These are phyloP conservation scores for Dascillus cervinus DNA, from an alignment of 2,888 invertebrate species.

Conservation along the genomic window DNA sequence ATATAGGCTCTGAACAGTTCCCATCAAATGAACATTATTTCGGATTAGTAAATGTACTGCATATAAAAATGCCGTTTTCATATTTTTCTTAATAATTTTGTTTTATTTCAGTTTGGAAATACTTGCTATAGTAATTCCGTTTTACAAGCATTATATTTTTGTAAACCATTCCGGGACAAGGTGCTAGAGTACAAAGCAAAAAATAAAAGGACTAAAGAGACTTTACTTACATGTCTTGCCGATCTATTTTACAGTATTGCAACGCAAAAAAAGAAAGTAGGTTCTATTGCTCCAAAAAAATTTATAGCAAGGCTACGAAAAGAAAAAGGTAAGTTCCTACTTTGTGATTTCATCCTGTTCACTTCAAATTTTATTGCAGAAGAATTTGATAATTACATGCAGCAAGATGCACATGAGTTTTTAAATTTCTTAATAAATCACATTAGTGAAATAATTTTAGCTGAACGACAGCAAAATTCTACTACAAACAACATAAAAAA, in stretches of 20 bases:
- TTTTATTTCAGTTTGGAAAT: slow-evolving; percentile 85
- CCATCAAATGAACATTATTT: slow-evolving; percentile 99
- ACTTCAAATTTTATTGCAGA: slow-evolving; percentile 54
- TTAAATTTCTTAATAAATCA: slow-evolving; percentile 98
- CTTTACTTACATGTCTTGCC: slow-evolving; percentile 92
- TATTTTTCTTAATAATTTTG: slow-evolving; percentile 5
- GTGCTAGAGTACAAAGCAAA: slow-evolving; percentile 97
- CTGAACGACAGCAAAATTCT: slow-evolving; percentile 68
- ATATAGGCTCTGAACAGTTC: slow-evolving; percentile 97
- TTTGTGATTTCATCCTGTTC: slow-evolving; percentile 1
- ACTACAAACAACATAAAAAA: slow-evolving; percentile 46
- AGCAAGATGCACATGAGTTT: slow-evolving; percentile 99
- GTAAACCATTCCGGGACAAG: slow-evolving; percentile 97
- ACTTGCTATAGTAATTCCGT: slow-evolving; percentile 99
- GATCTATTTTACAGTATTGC: slow-evolving; percentile 99
- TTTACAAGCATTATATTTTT: slow-evolving; percentile 98
- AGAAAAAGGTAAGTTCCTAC: slow-evolving; percentile 75
- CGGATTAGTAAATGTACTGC: slow-evolving; percentile 92
- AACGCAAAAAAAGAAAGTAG: slow-evolving; percentile 99
- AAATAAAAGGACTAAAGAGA: slow-evolving; percentile 94
- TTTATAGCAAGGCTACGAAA: slow-evolving; percentile 96
- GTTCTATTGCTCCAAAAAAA: slow-evolving; percentile 98
- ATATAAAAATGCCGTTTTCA: slow-evolving; percentile 3
- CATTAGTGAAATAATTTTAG: slow-evolving; percentile 91
- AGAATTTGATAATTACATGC: slow-evolving; percentile 99